These are phyloP conservation scores for Olivierus martensii DNA, from an alignment of 1,140 invertebrate species.

Conservation along the genomic window DNA sequence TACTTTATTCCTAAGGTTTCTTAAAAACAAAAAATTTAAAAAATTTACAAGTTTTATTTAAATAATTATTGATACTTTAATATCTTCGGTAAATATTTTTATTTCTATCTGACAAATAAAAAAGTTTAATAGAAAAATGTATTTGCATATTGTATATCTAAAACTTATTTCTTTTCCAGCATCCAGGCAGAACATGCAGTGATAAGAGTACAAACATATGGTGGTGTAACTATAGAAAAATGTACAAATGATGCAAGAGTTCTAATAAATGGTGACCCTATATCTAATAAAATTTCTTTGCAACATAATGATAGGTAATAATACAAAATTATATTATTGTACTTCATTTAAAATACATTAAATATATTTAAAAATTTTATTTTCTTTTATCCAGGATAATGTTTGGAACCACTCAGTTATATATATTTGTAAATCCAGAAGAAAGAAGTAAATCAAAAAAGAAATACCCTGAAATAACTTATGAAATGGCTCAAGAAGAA, in stretches of 20 bases:
- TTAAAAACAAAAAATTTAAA: too few relatives aligned
- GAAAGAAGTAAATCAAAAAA: conserved; percentile 30
- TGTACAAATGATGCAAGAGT: conserved; percentile 33
- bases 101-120: too few relatives aligned
- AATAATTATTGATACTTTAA: too few relatives aligned
- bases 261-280: conserved; percentile 38
- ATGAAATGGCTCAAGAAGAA: conserved; percentile 44
- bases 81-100: too few relatives aligned
- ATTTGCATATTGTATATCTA: not conserved
- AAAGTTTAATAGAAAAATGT: too few relatives aligned
- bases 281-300: conserved; percentile 33
- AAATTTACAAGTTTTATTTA: too few relatives aligned
- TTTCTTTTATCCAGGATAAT: conserved; percentile 31
- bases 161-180: conserved; percentile 23
- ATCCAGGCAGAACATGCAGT: conserved; percentile 41
- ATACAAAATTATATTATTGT: too few relatives aligned
- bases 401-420: conserved; percentile 43
- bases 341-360: too few relatives aligned
- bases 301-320: conserved; percentile 42
- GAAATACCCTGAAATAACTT: conserved; percentile 35
- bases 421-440: conserved; percentile 38
- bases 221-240: conserved; percentile 36
- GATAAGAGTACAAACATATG: conserved; percentile 31
- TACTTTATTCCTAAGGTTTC: too few relatives aligned
- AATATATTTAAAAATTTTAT: not conserved